A percentile compares a stretch with the other conserved stretches of the same genome.
Conservation (phyloP, 2,888 invertebrate genomes). For the Andrena chrysosceles region DNA sequence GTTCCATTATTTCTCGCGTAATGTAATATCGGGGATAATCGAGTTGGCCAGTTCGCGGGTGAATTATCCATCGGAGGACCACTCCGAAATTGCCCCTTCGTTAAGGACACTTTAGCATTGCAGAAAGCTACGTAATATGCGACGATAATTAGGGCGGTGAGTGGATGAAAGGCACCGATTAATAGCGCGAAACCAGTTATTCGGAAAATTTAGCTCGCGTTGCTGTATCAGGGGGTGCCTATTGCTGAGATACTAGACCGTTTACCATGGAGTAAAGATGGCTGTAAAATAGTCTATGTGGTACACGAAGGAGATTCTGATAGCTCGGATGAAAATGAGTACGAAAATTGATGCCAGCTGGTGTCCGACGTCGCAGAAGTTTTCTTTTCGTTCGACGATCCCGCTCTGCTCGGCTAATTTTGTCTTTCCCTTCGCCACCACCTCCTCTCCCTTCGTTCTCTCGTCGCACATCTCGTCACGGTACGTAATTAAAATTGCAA, state of each 20-base stretch:
- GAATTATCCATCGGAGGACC: constrained; percentile 66
- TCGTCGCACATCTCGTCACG: constrained; percentile 61
- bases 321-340: background rate
- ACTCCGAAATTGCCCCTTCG: constrained; percentile 58
- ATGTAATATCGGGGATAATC: constrained; percentile 68
- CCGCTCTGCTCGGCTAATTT: constrained; percentile 64
- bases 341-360: constrained; percentile 3
- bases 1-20: constrained; percentile 67
- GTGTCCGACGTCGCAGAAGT: constrained; percentile 40
- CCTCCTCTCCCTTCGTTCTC: constrained; percentile 35
- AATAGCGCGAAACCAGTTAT: constrained; percentile 38
- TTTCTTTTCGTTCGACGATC: constrained; percentile 61
- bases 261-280: too few species aligned
- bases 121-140: constrained; percentile 48
- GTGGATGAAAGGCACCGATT: constrained; percentile 49
- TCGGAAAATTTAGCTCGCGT: constrained; percentile 14
- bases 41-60: constrained; percentile 63
- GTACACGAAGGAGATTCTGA: too few species aligned
- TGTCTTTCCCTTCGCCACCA: constrained; percentile 39
- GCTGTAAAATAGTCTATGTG: too few species aligned
- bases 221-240: background rate
- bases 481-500: constrained; percentile 82
- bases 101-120: constrained; percentile 50
- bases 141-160: constrained; percentile 51
- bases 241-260: background rate